These are phyloP conservation scores for Lepidostoma basale DNA, from an alignment of 1,140 invertebrate genomes.

Conservation along the genomic window DNA sequence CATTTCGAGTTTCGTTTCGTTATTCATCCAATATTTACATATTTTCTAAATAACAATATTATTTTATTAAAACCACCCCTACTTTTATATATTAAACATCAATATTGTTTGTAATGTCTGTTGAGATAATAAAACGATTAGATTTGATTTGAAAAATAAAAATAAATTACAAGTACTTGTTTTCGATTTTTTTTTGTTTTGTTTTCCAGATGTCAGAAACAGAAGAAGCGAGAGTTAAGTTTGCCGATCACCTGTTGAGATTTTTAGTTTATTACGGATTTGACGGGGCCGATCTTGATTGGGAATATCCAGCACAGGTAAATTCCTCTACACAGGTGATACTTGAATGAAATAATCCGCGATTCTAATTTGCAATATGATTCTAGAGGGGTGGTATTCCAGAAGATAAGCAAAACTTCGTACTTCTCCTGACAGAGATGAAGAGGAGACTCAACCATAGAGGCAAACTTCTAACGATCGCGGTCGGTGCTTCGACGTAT, in stretches of 20 bases:
- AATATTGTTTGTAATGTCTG: too few species aligned
- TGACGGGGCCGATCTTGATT: conserved; percentile 72
- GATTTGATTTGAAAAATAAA: too few species aligned
- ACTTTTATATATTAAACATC: too few species aligned
- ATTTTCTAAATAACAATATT: too few species aligned
- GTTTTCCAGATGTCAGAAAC: conserved; percentile 54
- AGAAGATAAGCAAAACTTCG: conserved; percentile 59
- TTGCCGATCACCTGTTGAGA: conserved; percentile 58
- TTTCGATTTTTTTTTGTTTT: not conserved
- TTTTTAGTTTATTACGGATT: conserved; percentile 64
- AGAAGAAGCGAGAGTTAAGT: conserved; percentile 52
- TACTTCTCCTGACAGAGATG: conserved; percentile 59
- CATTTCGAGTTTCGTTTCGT: too few species aligned
- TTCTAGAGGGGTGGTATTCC: conserved; percentile 57
- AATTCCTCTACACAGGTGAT: not conserved
- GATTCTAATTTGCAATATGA: not conserved
- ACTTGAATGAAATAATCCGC: not conserved
- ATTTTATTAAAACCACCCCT: too few species aligned
- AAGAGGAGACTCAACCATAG: conserved; percentile 55
- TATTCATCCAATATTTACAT: too few species aligned
- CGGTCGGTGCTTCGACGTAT: conserved; percentile 57
- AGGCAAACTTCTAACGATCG: conserved; percentile 58
- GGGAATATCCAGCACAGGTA: conserved; percentile 66
- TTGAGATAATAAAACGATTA: too few species aligned
- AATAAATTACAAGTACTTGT: too few species aligned